These are phyloP conservation scores for Drosophila dunni DNA, from an alignment of 1,140 invertebrate species.

Conservation along the genomic window DNA sequence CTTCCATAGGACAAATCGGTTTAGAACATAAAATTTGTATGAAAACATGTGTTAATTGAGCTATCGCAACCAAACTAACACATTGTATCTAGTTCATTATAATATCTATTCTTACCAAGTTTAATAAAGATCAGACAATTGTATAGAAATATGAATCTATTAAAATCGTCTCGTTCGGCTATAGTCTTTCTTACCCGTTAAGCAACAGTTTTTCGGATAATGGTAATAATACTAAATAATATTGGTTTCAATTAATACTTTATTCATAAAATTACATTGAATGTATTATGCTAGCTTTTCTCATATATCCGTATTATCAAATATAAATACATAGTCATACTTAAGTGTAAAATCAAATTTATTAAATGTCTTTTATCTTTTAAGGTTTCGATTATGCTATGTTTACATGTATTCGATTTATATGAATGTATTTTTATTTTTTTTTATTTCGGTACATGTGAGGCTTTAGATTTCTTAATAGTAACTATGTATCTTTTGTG, in stretches of 20 bases:
- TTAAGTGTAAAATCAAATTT: conserved; percentile 41
- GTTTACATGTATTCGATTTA: conserved; percentile 33
- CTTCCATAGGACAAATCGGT: no score
- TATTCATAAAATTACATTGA: conserved; percentile 73
- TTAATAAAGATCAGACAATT: no score
- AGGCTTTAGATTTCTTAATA: conserved; percentile 52
- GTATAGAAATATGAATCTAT: no score
- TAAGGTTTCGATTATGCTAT: conserved; percentile 7
- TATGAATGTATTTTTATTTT: conserved; percentile 27
- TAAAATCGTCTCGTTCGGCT: no score
- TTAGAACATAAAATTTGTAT: no score
- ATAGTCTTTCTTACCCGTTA: no score
- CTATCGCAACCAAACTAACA: no score
- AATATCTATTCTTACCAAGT: no score
- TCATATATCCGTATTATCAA: conserved; percentile 40
- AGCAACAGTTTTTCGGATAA: no score
- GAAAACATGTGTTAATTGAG: no score
- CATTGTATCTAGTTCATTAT: no score
- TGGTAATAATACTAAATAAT: background rate
- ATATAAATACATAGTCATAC: conserved; percentile 66
- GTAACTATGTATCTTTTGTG: conserved; percentile 64
- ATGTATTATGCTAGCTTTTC: conserved; percentile 39
- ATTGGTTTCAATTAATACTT: conserved; percentile 79
- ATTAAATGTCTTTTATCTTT: conserved; percentile 44
- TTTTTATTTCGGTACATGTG: conserved; percentile 33